A percentile compares a stretch with the other conserved stretches of the same genome.
phyloP scores from a whole-genome alignment of 2,113 vertebrate genomes.

The Mesembrinibis cayennensis region DNA sequence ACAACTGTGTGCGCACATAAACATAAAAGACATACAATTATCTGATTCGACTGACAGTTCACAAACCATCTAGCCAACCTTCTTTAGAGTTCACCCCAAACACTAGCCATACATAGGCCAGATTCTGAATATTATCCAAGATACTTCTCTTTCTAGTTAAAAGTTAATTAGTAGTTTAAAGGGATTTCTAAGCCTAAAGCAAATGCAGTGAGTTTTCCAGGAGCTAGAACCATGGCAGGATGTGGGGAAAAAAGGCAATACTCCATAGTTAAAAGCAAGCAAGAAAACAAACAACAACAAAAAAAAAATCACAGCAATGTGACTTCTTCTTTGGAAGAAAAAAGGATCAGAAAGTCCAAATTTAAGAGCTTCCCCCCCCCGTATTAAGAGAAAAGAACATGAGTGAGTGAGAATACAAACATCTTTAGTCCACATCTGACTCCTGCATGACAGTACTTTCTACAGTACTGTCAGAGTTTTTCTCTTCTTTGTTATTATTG shows the following conservation, averaged over 20 bases:
- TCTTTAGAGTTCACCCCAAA: not conserved
- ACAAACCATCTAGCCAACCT: not conserved
- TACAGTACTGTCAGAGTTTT: not conserved
- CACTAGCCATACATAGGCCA: not conserved
- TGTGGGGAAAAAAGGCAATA: conserved; percentile 17
- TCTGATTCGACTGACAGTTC: not conserved
- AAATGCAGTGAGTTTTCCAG: not conserved
- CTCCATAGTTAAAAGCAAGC: not conserved
- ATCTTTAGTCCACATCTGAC: not conserved
- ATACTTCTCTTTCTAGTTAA: not conserved
- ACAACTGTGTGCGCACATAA: not conserved
- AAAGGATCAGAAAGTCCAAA: not conserved
- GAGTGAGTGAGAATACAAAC: not conserved
- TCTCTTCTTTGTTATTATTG: not conserved
- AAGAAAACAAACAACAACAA: not conserved
- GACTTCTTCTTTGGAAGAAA: not conserved
- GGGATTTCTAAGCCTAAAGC: not conserved
- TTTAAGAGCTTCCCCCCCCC: not conserved
- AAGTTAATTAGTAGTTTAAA: not conserved
- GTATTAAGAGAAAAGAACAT: not conserved
- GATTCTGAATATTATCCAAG: not conserved
- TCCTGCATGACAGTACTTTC: not conserved
- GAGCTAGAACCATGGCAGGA: conserved; percentile 6
- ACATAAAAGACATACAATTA: not conserved
- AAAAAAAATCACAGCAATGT: not conserved